Conservation (phyloP, 1,140 invertebrate species). For the Lepidurus couesii region DNA sequence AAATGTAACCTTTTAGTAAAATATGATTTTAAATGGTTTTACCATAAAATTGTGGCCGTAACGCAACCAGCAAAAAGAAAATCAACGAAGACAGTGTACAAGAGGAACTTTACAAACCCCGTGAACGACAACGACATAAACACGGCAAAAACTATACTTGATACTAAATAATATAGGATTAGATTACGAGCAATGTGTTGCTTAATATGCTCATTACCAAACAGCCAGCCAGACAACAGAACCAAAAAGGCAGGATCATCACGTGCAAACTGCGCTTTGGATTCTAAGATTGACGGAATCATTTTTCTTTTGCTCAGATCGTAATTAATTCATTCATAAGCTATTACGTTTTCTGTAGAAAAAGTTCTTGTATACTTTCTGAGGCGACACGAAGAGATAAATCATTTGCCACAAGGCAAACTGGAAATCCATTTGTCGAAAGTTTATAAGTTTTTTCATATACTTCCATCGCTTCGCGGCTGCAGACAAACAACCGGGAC, state of each 20-base stretch:
- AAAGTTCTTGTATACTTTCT: constrained; percentile 98
- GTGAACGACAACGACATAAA: constrained; percentile 67
- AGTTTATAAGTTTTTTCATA: constrained; percentile 81
- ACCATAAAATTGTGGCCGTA: constrained; percentile 88
- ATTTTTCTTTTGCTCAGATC: neutral
- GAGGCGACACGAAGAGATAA: constrained; percentile 88
- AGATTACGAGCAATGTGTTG: constrained; percentile 31
- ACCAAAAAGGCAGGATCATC: constrained; percentile 99
- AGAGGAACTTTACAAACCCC: constrained; percentile 76
- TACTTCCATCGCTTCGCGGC: constrained; percentile 90
- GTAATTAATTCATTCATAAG: constrained; percentile 29
- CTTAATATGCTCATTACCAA: constrained; percentile 53
- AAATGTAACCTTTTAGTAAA: neutral
- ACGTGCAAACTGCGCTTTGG: constrained; percentile 96
- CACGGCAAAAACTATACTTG: constrained; percentile 82
- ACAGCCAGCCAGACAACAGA: constrained; percentile 77
- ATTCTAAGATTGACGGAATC: constrained; percentile 58
- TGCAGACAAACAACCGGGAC: constrained; percentile 70
- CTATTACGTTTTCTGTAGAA: constrained; percentile 93
- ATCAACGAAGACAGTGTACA: constrained; percentile 92
- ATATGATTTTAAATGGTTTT: constrained; percentile 46
- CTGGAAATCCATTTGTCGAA: constrained; percentile 99
- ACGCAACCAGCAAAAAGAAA: constrained; percentile 82
- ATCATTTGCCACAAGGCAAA: constrained; percentile 99
- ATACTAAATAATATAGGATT: constrained; percentile 56